These are phyloP conservation scores for Paragorgia papillata DNA, from an alignment of 92 coral and sea anemone genomes.

Conservation along the genomic window DNA sequence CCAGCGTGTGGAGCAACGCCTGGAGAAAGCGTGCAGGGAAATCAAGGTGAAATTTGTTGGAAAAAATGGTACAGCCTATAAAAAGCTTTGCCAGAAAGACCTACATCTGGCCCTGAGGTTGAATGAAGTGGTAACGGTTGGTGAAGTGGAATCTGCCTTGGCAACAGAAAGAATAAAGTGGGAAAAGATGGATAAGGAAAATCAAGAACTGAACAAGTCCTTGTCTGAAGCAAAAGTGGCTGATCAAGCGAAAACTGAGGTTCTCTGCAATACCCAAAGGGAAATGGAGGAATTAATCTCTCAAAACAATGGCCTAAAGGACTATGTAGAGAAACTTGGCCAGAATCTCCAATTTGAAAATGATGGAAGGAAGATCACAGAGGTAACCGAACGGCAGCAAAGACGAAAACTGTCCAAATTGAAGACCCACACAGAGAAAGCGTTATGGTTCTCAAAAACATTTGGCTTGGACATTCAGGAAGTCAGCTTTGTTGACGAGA, in stretches of 20 bases:
- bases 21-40: too few relatives aligned
- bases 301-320: conserved; percentile 4
- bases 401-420: background rate
- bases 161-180: conserved; percentile 8
- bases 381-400: conserved; percentile 22
- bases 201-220: conserved; percentile 11
- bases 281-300: background rate
- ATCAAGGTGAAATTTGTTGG: conserved; percentile 44
- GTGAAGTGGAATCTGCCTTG: conserved; percentile 22
- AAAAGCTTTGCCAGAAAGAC: conserved; percentile 18
- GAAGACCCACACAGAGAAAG: conserved; percentile 20
- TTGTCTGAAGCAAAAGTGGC: conserved; percentile 2
- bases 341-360: conserved; percentile 3
- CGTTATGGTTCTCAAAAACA: conserved; percentile 67
- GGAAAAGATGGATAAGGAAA: conserved; percentile 24
- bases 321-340: conserved; percentile 28
- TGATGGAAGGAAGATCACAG: background rate
- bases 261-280: background rate
- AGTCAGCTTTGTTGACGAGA: conserved; percentile 25
- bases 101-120: background rate
- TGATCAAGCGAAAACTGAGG: conserved; percentile 17
- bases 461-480: conserved; percentile 48
- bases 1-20: conserved; percentile 29
- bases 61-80: conserved; percentile 42
- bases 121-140: conserved; percentile 26